Evolutionary conservation across 2,888 invertebrate species (phyloP).

Genomic region (Cyclophora albipunctata): DNA sequence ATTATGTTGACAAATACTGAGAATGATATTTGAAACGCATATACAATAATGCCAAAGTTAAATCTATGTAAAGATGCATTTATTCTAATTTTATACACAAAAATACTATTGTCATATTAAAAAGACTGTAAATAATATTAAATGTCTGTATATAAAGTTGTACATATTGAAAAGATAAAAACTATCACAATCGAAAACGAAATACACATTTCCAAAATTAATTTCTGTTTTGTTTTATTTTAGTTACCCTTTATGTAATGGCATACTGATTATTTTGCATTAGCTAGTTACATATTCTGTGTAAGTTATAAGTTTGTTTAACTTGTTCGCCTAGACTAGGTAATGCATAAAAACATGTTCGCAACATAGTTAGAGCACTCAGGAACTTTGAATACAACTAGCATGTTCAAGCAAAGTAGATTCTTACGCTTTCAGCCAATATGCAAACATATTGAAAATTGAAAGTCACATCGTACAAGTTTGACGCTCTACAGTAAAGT

Average conservation of each 20-base stretch:
- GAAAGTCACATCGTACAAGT: slow-evolving; percentile 34
- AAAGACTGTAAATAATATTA: slow-evolving; percentile 61
- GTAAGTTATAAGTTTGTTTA: no score
- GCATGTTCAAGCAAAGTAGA: slow-evolving; percentile 27
- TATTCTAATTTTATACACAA: slow-evolving; percentile 48
- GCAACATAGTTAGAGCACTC: slow-evolving; percentile 22
- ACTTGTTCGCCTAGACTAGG: not conserved
- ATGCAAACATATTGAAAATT: slow-evolving; percentile 46
- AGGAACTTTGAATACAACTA: slow-evolving; percentile 21
- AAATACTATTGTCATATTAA: slow-evolving; percentile 35
- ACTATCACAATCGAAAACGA: slow-evolving; percentile 48
- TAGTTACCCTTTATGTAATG: slow-evolving; percentile 15
- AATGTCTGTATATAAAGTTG: slow-evolving; percentile 51
- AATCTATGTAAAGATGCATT: slow-evolving; percentile 67
- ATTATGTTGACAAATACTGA: slow-evolving; percentile 17
- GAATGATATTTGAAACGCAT: slow-evolving; percentile 28
- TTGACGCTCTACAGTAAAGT: slow-evolving; percentile 19
- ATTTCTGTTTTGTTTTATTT: slow-evolving; percentile 68
- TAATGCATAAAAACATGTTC: slow-evolving; percentile 11
- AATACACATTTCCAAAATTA: slow-evolving; percentile 69
- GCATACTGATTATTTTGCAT: slow-evolving; percentile 3
- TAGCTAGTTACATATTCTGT: not conserved
- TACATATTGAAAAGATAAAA: slow-evolving; percentile 50
- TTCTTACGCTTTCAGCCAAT: slow-evolving; percentile 32
- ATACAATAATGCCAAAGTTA: slow-evolving; percentile 68